A percentile compares a stretch with the other conserved stretches of the same genome.
Evolutionary conservation across 64 coral and sea anemone species (phyloP).

Genomic region (Platygyra sinensis): DNA sequence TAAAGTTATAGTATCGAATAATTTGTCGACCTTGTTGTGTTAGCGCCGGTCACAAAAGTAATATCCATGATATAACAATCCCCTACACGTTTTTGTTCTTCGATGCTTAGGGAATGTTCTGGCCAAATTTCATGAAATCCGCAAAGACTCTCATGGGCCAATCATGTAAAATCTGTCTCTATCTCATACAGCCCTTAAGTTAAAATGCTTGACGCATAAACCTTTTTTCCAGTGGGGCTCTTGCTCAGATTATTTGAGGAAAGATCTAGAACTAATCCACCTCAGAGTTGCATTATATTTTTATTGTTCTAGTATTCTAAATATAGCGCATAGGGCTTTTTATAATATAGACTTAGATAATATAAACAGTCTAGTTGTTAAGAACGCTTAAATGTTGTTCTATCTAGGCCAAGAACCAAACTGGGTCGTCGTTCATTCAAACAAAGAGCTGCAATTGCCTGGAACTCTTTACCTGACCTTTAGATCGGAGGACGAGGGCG

Average conservation of each 20-base stretch:
- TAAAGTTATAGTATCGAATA: no score
- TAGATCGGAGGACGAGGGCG: no score
- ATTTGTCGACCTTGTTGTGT: no score
- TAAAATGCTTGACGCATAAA: slow-evolving; percentile 38
- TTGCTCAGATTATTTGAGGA: no score
- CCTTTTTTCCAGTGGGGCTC: neutral
- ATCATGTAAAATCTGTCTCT: slow-evolving; percentile 8
- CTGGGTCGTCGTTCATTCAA: neutral
- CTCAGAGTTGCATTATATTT: neutral
- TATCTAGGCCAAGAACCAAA: slow-evolving; percentile 9
- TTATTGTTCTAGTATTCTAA: slow-evolving; percentile 13
- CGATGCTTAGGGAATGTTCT: no score
- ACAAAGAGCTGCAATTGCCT: slow-evolving; percentile 30
- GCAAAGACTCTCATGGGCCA: slow-evolving; percentile 28
- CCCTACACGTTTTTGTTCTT: no score
- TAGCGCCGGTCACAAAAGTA: no score
- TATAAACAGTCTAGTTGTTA: slow-evolving; percentile 14
- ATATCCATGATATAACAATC: no score
- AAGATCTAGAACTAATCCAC: no score
- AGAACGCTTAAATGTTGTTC: slow-evolving; percentile 1
- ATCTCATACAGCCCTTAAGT: slow-evolving; percentile 7
- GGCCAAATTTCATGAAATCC: no score
- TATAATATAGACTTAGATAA: neutral
- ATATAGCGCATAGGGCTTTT: neutral
- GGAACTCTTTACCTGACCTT: neutral